phyloP scores from a whole-genome alignment of 2,797 vertebrate genomes.

The Clarias fuscus region DNA sequence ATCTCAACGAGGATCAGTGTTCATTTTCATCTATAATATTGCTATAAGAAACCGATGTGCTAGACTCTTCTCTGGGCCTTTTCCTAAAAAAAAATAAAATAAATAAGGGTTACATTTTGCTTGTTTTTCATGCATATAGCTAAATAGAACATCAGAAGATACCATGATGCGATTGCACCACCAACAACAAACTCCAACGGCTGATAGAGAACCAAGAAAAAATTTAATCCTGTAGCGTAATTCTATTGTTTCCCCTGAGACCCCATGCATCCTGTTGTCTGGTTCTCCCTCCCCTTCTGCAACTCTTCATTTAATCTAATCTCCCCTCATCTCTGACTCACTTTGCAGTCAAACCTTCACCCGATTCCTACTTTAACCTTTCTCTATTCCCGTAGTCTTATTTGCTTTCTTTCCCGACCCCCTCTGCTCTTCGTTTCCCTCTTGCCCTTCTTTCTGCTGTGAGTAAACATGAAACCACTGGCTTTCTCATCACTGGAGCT shows the following conservation, averaged over 20 bases:
- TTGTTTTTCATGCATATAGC: background rate
- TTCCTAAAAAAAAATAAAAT: background rate
- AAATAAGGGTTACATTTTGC: background rate
- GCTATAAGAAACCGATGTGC: background rate
- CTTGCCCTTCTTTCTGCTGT: constrained; percentile 8
- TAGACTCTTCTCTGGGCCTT: background rate
- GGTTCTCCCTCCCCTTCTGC: constrained; percentile 14
- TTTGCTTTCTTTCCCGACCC: constrained; percentile 3
- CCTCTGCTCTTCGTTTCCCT: background rate
- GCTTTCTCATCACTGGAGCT: constrained; percentile 13
- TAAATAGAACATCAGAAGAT: constrained; percentile 28
- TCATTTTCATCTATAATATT: background rate
- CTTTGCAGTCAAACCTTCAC: background rate
- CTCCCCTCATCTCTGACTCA: constrained; percentile 25
- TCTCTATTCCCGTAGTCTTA: background rate
- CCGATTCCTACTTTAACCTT: constrained; percentile 24
- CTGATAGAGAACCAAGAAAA: constrained; percentile 21
- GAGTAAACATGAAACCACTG: constrained; percentile 37
- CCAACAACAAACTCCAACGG: constrained; percentile 41
- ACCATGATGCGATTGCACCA: constrained; percentile 1
- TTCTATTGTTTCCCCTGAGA: constrained; percentile 25
- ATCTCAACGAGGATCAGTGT: background rate
- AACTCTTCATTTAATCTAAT: constrained; percentile 30
- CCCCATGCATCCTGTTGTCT: constrained; percentile 25
- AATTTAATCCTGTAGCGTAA: constrained; percentile 12